phyloP scores from a whole-genome alignment of 2,113 vertebrate genomes.

The Dasypus novemcinctus region DNA sequence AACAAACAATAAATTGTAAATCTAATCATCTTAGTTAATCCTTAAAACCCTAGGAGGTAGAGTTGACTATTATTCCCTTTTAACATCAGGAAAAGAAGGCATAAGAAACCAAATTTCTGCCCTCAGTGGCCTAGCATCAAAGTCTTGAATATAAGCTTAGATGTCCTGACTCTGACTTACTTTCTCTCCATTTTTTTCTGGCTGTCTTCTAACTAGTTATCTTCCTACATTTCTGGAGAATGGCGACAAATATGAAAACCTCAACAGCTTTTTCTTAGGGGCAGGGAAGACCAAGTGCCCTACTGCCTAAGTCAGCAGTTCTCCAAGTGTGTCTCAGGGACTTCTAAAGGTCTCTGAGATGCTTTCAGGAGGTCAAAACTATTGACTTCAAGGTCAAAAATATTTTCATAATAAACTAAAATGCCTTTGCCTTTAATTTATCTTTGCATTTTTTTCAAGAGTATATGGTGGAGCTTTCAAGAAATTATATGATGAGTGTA shows the following conservation, averaged over 20 bases:
- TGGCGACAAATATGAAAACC: background rate
- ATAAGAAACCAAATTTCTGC: background rate
- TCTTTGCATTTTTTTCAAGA: background rate
- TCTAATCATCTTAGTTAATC: background rate
- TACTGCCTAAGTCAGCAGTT: background rate
- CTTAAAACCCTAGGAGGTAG: background rate
- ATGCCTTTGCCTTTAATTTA: background rate
- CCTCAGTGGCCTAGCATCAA: background rate
- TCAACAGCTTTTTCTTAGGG: background rate
- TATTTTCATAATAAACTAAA: background rate
- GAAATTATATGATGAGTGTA: background rate
- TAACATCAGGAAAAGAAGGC: background rate
- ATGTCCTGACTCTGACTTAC: background rate
- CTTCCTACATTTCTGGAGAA: background rate
- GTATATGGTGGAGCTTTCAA: background rate
- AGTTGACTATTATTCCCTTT: background rate
- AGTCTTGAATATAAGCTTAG: background rate
- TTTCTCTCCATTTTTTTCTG: background rate
- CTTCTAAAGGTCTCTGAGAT: background rate
- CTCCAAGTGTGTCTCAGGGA: background rate
- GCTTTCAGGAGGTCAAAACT: background rate
- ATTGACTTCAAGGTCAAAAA: background rate
- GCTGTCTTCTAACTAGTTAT: background rate
- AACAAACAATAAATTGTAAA: background rate
- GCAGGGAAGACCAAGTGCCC: background rate